Base-by-base conservation (phyloP, 2,888 invertebrate genomes). In the Drosophila longiperda region DNA sequence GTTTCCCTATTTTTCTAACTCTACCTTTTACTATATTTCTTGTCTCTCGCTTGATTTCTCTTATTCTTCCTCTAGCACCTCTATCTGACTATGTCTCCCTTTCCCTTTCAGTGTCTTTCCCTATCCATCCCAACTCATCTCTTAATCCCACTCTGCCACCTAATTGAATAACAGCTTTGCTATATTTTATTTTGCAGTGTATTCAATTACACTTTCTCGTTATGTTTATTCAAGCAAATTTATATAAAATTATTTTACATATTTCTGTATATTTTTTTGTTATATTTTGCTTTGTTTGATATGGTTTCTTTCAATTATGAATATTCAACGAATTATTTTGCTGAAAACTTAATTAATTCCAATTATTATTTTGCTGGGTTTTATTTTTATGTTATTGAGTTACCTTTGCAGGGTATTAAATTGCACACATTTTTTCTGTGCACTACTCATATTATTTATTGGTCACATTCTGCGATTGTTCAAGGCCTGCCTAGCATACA, bases 381-480 rank as follows among this genome's bases (percentile, higher is more conserved):
- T 50, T 8, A 1, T 20, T 26, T 26, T 3, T 1, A 17, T 29
- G 34, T 11, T 9, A 45, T 11, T 65, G 3, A 1, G n/a, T 48
- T 36, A 8, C 9, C 11, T 45, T n/a, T 58, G 12, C 38, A 75
- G 80, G 67, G 80, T 75, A 79, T 75, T 32, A 20, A 53, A 48
- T 74, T 63, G 54, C 50, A 76, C 64, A 73, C 75, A 75, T 79
- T 83, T 74, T 58, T 73, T 68, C 7, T 45, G 45, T 23, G 20
- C 9, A 23, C 4, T 67, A 8, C 58, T 66, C 71, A 78, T 73
- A 78, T 83, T 83, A 86, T 72, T 82, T 84, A 84, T 87, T 84
- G 89, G 84, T 81, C 80, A 79, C 80, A 89, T 89, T 89, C 87
- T 87, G 84, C 72, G 85, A 84, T 69, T 75, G 73, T 55, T 73